These are phyloP conservation scores for Brenthis ino DNA, from an alignment of 2,888 invertebrate genomes.

Conservation along the genomic window DNA sequence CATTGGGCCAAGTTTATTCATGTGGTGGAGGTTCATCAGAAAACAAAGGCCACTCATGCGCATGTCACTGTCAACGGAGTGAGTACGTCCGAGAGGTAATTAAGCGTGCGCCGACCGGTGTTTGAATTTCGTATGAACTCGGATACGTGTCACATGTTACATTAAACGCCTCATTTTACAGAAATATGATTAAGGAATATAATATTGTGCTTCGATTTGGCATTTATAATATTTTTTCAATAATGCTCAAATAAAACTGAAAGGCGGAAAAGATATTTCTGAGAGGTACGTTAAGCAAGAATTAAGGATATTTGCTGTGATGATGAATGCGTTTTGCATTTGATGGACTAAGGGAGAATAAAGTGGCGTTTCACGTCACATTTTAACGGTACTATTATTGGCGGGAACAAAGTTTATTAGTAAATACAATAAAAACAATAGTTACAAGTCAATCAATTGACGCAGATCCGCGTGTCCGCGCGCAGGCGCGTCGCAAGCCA, in stretches of 20 bases:
- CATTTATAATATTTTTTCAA: too few species aligned
- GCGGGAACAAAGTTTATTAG: constrained; percentile 51
- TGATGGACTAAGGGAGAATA: neutral
- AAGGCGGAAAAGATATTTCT: too few species aligned
- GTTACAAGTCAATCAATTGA: constrained; percentile 73
- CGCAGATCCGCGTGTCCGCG: constrained; percentile 53
- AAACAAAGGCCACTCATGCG: constrained; percentile 21
- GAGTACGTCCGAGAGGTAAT: constrained; percentile 17
- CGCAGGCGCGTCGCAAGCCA: constrained; percentile 61
- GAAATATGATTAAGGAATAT: neutral
- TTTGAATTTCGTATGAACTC: constrained; percentile 19
- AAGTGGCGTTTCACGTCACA: neutral
- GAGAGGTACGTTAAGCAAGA: too few species aligned
- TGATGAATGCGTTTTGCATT: neutral
- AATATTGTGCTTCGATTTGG: too few species aligned
- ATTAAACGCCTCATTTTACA: constrained; percentile 33
- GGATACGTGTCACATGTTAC: constrained; percentile 19
- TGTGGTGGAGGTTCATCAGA: constrained; percentile 18
- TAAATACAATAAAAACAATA: constrained; percentile 47
- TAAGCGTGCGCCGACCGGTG: constrained; percentile 21
- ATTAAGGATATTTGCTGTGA: too few species aligned
- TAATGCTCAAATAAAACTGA: too few species aligned
- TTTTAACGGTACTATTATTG: neutral
- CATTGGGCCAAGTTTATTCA: constrained; percentile 18
- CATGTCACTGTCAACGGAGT: constrained; percentile 19